These are phyloP conservation scores for Upupa epops DNA, from an alignment of 2,113 vertebrate species.

Conservation along the genomic window DNA sequence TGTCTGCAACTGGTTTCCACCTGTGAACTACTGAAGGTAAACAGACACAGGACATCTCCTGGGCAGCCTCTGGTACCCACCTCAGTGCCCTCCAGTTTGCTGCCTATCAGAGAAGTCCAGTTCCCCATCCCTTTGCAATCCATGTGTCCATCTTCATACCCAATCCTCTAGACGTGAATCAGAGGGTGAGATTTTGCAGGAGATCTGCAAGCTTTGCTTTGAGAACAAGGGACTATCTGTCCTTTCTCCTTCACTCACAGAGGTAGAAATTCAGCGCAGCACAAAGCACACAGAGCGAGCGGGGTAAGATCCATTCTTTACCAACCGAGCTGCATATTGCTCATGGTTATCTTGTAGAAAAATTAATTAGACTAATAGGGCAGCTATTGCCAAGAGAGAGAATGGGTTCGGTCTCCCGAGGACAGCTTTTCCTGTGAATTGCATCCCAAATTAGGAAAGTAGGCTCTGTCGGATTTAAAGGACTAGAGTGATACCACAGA, in stretches of 20 bases:
- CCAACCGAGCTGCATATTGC: slow-evolving; percentile 30
- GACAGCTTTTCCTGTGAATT: slow-evolving; percentile 1
- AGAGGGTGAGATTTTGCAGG: not conserved
- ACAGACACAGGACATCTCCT: not conserved
- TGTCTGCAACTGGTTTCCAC: not conserved
- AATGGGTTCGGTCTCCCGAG: not conserved
- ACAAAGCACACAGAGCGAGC: slow-evolving; percentile 18
- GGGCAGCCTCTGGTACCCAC: not conserved
- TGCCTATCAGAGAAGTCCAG: not conserved
- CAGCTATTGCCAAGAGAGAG: slow-evolving; percentile 19
- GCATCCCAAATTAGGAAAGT: slow-evolving; percentile 35
- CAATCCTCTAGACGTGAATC: slow-evolving; percentile 33
- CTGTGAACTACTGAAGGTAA: not conserved
- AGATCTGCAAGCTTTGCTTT: slow-evolving; percentile 33
- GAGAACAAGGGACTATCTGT: not conserved
- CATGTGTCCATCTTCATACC: not conserved
- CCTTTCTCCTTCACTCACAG: not conserved
- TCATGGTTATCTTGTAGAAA: slow-evolving; percentile 45
- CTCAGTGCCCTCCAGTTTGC: not conserved
- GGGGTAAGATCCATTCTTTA: slow-evolving; percentile 12
- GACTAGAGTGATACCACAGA: not conserved
- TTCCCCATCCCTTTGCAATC: not conserved
- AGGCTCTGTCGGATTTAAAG: not conserved
- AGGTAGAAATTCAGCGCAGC: not conserved
- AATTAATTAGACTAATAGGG: slow-evolving; percentile 53